Evolutionary conservation across 2,888 invertebrate genomes (phyloP), one percentile per base, ranked within the genome.

Genomic region (Drosophila koepferae): DNA sequence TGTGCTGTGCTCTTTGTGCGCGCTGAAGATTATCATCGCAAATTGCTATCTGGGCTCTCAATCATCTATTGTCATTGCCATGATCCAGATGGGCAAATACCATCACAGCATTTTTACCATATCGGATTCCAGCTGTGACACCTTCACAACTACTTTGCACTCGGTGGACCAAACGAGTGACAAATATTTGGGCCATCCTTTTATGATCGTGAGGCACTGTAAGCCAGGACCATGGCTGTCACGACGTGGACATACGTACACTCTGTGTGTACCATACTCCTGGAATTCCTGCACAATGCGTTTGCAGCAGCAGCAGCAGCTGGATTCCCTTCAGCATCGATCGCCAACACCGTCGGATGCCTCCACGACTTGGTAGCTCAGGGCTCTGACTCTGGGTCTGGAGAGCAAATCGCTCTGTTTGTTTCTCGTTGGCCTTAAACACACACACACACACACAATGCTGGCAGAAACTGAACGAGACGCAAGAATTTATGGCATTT

Each of bases 401-500:
- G 70, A 68, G 80, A 80, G 80, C 74, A 85, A 80, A 85, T 82
- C 85, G 82, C 82, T 82, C 82, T 71, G 82, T 75, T 77, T 77
- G 74, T 77, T 77, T 65, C 36, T 67, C 56, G 70, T 46, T 62
- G 74, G 68, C 78, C 82, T 40, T 10, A 31, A 16, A 40, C 16
- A 40, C 40, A 12, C 44, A 44, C 43, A 51, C 34, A 20, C 36
- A 54, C 16, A 20, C 38, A 36, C 82, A 85, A 87, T 82, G 81
- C 79, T 80, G 79, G 75, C 72, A 74, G 79, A 71, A 61, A 62
- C 78, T 71, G 72, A 81, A 80, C 77, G 80, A 79, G 80, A 78
- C 80, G 73, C 81, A 89, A 83, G 77, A 89, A 90, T 89, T 89
- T 89, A 89, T 87, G 85, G 90, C 85, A 89, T 89, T 89, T 86